phyloP scores from a whole-genome alignment of 2,888 invertebrate species.

The Halictus ligatus region DNA sequence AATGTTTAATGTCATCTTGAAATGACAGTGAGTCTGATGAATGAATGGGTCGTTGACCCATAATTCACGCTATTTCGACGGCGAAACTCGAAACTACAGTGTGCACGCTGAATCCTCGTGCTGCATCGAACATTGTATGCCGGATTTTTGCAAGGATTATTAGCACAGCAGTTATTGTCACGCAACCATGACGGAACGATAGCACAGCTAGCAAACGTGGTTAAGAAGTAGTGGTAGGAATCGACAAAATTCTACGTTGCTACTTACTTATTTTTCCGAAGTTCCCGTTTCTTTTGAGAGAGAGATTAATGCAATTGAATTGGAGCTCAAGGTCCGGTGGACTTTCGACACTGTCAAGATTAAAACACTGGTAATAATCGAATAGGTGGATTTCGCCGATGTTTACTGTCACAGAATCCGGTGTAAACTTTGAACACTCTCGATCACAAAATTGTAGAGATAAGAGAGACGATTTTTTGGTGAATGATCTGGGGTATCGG shows the following conservation, averaged over 20 bases:
- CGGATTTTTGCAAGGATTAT: neutral
- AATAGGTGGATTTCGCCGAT: neutral
- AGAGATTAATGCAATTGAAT: neutral
- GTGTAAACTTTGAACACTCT: neutral
- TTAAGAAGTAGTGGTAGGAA: neutral
- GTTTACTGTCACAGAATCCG: conserved; percentile 10
- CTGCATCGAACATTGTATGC: neutral
- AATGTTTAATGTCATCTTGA: neutral
- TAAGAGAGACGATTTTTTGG: neutral
- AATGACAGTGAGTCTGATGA: conserved; percentile 13
- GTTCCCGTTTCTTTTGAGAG: neutral
- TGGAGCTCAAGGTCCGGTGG: neutral
- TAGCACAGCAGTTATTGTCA: neutral
- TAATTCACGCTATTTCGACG: conserved; percentile 46
- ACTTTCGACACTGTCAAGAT: conserved; percentile 1
- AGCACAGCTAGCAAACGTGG: neutral
- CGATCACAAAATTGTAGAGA: conserved; percentile 5
- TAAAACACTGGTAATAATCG: neutral
- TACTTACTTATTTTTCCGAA: neutral
- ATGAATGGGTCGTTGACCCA: conserved; percentile 52
- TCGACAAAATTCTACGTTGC: neutral
- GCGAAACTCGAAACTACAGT: neutral
- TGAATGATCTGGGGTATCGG: neutral
- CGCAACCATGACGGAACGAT: neutral
- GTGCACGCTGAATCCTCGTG: neutral